Evolutionary conservation across 1,140 invertebrate genomes (phyloP), one percentile per base, ranked within the genome.

Genomic region (Aphelenchoides besseyi): DNA sequence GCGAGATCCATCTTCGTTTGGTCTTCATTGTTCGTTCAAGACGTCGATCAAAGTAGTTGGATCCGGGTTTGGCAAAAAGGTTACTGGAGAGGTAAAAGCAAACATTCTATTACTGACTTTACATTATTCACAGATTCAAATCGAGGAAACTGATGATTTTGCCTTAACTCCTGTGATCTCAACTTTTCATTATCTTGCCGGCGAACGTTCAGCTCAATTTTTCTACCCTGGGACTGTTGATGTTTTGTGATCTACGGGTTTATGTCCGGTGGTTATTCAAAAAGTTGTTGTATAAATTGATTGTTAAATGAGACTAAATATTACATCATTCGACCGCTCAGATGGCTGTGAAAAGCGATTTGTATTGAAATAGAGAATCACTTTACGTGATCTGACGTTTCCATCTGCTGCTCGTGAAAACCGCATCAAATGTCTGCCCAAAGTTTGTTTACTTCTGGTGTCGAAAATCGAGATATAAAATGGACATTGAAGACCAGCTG

Each of bases 31-130:
- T 18, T 32, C 3, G 8, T 72, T 73, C 67, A 2, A 3, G 3
- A 26, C 69, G 2, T 5, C 1, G 3, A 70, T 71, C 30, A 52
- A 54, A 1, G 9, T 26, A 12, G 41, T 72, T 52, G 68, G 70
- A 73, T 72, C 36, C 0, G 68, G 68, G 8, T 72, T 72, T 41
- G 70, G 70, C n/a, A 72, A 72, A 37, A 68, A 72, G 28, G 70
- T 72, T 30, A 72, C 70, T 8, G 70, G 70, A 41, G 36, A 54
- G 18, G 70, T 72, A 29, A 72, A 28, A 2, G 41, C 12, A 48
- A 23, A 23, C 41, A 48, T 48, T 48, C n/a, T n/a, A n/a, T n/a
- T n/a, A n/a, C n/a, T n/a, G n/a, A n/a, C n/a, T n/a, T n/a, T n/a
- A n/a, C n/a, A n/a, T n/a, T n/a, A n/a, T 41, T 41, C 37, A 41